Evolutionary conservation across 2,113 vertebrate species (phyloP), one percentile per base, ranked within the genome.

Genomic region (Megatriorchis doriae): DNA sequence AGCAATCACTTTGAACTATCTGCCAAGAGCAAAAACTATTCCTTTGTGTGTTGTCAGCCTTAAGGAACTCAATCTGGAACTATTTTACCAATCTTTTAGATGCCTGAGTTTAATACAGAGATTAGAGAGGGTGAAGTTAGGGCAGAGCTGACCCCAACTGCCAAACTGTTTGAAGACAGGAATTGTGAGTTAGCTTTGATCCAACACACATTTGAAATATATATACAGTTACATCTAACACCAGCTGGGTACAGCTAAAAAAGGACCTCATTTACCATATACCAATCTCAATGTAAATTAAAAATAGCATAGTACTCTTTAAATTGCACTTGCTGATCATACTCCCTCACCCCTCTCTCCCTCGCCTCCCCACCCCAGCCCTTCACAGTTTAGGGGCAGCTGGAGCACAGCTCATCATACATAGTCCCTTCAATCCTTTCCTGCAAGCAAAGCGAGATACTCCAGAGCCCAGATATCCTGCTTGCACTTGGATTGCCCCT

Each of bases 31-130:
- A 68, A 82, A 85, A 90, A 23, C 34, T 65, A 68, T 36, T 68
- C 47, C 53, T 91, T 68, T 85, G 62, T 80, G 82, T 68, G 45
- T 8, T 78, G 67, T 91, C 59, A 93, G 78, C 74, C 89, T 43
- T 38, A 25, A 91, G n/a, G 67, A 93, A 94, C 52, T 81, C 73
- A 82, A n/a, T 93, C 90, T 97, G 92, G 87, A 96, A 95, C 84
- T 58, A 45, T 80, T 95, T 93, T 85, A 88, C 48, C 70, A 29
- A 43, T 68, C 7, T 14, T 94, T 90, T 6, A 73, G 70, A 91
- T 68, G 87, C 55, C 70, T 66, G 34, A 79, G 50, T 88, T 96
- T 55, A 94, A 93, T 56, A 59, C 0, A 59, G 52, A 94, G 32
- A 84, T 88, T n/a, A 91, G 56, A 88, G 75, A 86, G 59, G 23